These are phyloP conservation scores for Lysandra coridon DNA, from an alignment of 2,888 invertebrate genomes.

Conservation along the genomic window DNA sequence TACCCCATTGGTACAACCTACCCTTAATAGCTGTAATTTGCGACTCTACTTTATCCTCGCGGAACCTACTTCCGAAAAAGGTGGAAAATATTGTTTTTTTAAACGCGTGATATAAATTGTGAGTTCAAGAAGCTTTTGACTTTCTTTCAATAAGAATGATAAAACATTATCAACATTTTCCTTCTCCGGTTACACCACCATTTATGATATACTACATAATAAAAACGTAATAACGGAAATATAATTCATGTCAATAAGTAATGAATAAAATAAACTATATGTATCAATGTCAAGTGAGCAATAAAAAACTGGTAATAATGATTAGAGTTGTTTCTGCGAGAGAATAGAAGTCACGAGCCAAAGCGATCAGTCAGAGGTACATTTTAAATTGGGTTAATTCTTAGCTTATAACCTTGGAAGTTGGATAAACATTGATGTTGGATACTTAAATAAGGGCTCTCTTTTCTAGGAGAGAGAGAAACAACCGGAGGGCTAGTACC, in stretches of 20 bases:
- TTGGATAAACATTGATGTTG: not conserved
- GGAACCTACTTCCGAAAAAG: too few species aligned
- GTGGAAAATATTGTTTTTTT: too few species aligned
- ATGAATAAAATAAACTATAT: not conserved
- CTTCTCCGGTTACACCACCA: not conserved
- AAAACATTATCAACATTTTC: not conserved
- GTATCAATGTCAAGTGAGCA: not conserved
- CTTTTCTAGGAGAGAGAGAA: not conserved
- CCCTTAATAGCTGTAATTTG: too few species aligned
- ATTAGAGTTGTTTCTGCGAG: not conserved
- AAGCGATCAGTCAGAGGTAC: not conserved
- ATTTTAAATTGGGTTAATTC: not conserved
- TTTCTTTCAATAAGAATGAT: too few species aligned
- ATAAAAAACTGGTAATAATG: constrained; percentile 3
- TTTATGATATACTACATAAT: not conserved
- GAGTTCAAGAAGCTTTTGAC: too few species aligned
- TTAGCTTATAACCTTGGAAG: not conserved
- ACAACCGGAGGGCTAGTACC: too few species aligned
- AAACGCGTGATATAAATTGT: too few species aligned
- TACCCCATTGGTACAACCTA: too few species aligned
- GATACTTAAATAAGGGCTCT: not conserved
- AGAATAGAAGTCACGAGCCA: not conserved
- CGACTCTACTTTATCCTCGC: too few species aligned
- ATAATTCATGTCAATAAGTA: not conserved
- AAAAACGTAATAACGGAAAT: not conserved